These are phyloP conservation scores for Heliconius aoede DNA, from an alignment of 2,888 invertebrate genomes.

Conservation along the genomic window DNA sequence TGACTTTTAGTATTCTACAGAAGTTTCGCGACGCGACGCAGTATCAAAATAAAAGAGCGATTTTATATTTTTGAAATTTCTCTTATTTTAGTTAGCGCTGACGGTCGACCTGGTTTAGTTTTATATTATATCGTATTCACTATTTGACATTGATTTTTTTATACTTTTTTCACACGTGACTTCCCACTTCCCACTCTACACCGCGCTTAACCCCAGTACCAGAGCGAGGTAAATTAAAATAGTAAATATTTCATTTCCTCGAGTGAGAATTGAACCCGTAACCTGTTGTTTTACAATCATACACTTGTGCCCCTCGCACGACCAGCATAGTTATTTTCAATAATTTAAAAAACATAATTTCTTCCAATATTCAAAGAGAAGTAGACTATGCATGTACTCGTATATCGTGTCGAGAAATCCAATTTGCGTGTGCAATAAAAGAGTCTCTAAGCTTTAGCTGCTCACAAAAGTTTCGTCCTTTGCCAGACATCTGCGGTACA, in stretches of 20 bases:
- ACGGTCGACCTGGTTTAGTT: slow-evolving; percentile 26
- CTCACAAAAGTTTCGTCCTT: slow-evolving; percentile 35
- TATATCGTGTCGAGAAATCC: slow-evolving; percentile 62
- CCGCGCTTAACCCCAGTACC: no score
- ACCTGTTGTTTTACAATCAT: no score
- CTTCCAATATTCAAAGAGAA: slow-evolving; percentile 54
- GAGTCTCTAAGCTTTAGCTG: slow-evolving; percentile 50
- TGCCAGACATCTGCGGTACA: slow-evolving; percentile 36
- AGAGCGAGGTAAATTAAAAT: no score
- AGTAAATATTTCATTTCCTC: no score
- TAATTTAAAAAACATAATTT: slow-evolving; percentile 34
- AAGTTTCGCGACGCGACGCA: slow-evolving; percentile 29
- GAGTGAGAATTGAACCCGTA: no score
- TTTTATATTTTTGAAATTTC: slow-evolving; percentile 9
- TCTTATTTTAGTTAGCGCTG: slow-evolving; percentile 10
- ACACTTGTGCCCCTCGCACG: no score
- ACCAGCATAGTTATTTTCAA: neutral
- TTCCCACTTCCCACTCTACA: no score
- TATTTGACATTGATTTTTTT: neutral
- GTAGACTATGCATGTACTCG: slow-evolving; percentile 62
- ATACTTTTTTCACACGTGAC: neutral
- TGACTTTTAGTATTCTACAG: slow-evolving; percentile 37
- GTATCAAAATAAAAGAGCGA: slow-evolving; percentile 27
- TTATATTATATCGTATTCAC: slow-evolving; percentile 9
- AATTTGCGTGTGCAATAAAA: slow-evolving; percentile 72